Base-by-base conservation (phyloP, 2,113 vertebrate genomes). In the Alaudala cheleensis region DNA sequence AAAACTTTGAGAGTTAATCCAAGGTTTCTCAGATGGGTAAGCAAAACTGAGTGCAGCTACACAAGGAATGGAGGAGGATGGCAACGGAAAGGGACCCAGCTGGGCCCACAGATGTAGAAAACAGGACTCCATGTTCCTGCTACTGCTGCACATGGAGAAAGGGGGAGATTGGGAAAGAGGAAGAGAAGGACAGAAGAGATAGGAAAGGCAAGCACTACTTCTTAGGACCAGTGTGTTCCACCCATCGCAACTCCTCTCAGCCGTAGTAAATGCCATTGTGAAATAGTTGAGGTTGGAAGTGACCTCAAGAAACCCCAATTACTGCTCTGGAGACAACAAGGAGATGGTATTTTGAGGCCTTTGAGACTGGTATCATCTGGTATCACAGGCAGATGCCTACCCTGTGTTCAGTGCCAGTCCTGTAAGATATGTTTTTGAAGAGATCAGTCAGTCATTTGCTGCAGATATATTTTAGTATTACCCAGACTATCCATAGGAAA, bases 241-340 rank as follows among this genome's bases (percentile, higher is more conserved):
- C 20, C 11, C 34, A 39, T 29, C 0, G 0, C 14, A 23, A 45
- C 7, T 20, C 34, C 50, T 33, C 31, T 40, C 70, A 88, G 33
- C 58, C 76, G 44, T 18, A 29, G 34, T 3, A 58, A 15, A 6
- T 77, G 44, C 44, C 57, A 6, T 4, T 44, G 47, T 1, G 6
- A 49, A 69, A 69, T 34, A 9, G 21, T 0, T 86, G 60, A 82
- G 42, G 40, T n/a, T 80, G 61, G n/a, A 74, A 91, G 39, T 20
- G 10, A 86, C 6, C 40, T 64, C 24, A 21, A 33, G 21, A 91
- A 26, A 42, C 57, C 26, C 12, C 10, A 40, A 10, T 34, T 66
- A 31, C 14, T 37, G 34, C 44, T 58, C 61, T 45, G 37, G 18
- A 88, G 24, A 40, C 53, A 78, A 81, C 20, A n/a, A 62, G 57